Conservation (phyloP, 2,797 vertebrate genomes). For the Sebastes variabilis region DNA sequence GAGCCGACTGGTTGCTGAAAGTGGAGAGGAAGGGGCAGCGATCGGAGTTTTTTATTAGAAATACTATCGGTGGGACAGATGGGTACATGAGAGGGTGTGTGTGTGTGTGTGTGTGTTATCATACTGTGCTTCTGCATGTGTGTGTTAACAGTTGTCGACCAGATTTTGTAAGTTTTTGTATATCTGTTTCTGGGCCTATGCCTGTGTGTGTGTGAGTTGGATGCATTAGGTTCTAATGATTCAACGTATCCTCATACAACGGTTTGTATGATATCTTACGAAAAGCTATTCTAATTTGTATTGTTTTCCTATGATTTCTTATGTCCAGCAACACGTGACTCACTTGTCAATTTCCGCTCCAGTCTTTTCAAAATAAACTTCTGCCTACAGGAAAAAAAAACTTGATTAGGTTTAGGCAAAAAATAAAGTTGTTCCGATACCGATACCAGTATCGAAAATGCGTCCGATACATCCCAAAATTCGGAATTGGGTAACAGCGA, state of each 20-base stretch:
- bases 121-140: not conserved
- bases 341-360: too few species aligned
- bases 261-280: too few species aligned
- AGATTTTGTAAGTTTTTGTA: not conserved
- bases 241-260: not conserved
- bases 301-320: too few species aligned
- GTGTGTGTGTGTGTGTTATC: not conserved
- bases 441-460: too few species aligned
- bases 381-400: too few species aligned
- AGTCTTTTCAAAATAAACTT: too few species aligned
- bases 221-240: not conserved
- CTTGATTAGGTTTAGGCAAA: too few species aligned
- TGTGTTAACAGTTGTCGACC: not conserved
- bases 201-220: not conserved
- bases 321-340: too few species aligned
- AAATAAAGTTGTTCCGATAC: too few species aligned
- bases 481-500: too few species aligned
- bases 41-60: conserved; percentile 18
- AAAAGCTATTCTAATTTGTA: too few species aligned
- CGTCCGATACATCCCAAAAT: too few species aligned
- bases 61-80: conserved; percentile 14
- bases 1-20: conserved; percentile 25
- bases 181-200: not conserved
- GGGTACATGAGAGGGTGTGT: not conserved
- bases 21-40: not conserved